These are phyloP conservation scores for Oryzias curvinotus DNA, from an alignment of 2,113 vertebrate species.

Conservation along the genomic window DNA sequence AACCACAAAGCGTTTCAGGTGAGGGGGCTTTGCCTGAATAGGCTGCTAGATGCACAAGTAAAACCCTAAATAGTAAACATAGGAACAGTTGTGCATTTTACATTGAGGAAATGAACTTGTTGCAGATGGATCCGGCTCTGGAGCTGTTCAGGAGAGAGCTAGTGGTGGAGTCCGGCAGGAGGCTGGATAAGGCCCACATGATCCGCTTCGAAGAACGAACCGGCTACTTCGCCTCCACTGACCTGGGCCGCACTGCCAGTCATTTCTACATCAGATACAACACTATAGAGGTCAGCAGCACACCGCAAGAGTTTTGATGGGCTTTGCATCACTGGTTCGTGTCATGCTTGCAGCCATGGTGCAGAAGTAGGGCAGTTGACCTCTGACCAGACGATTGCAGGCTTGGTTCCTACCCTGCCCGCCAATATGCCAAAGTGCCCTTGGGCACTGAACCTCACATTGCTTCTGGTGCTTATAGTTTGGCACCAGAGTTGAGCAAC, in stretches of 20 bases:
- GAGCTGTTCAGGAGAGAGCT: slow-evolving; percentile 90
- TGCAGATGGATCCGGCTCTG: slow-evolving; percentile 89
- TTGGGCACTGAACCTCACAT: too few species aligned
- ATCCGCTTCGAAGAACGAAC: slow-evolving; percentile 97
- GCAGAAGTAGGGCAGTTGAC: too few species aligned
- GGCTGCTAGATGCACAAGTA: background rate
- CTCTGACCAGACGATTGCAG: too few species aligned
- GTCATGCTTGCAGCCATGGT: too few species aligned
- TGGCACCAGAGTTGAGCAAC: too few species aligned
- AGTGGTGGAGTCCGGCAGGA: slow-evolving; percentile 88
- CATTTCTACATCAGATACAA: slow-evolving; percentile 98
- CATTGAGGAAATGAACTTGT: background rate
- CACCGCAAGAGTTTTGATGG: too few species aligned
- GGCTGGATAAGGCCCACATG: slow-evolving; percentile 95
- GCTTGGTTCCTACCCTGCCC: too few species aligned
- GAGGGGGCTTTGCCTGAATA: background rate
- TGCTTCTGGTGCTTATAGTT: too few species aligned
- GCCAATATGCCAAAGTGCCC: too few species aligned
- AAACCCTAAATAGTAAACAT: background rate
- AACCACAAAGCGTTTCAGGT: slow-evolving; percentile 96
- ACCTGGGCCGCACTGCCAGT: slow-evolving; percentile 94
- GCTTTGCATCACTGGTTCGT: too few species aligned
- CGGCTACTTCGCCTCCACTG: slow-evolving; percentile 94
- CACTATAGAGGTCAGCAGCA: slow-evolving; percentile 90
- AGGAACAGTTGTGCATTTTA: background rate